Evolutionary conservation across 2,888 invertebrate genomes (phyloP), one percentile per base, ranked within the genome.

Genomic region (Drosophila differens): DNA sequence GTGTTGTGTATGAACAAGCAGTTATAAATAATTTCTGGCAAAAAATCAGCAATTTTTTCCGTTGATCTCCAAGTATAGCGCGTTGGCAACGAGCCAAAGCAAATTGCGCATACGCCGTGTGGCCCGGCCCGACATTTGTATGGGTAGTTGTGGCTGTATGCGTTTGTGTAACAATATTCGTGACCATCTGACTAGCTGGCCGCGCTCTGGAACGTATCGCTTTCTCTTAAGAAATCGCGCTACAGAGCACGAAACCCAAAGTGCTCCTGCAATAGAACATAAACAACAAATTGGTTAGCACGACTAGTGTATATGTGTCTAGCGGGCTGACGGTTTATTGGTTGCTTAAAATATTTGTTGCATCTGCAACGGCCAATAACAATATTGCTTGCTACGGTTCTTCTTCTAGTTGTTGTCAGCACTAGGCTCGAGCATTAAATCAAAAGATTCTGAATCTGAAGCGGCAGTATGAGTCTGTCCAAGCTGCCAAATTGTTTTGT

Each of bases 51-150:
- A 89, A 90, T 91, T 91, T 93, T 92, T 92, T 83, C 92, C 92
- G 93, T 92, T 93, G 93, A 96, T 96, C 96, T 95, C 96, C 97
- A 96, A 97, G 96, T 97, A 96, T 97, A 97, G 97, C 95, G 95
- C 95, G 95, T 96, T 97, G 97, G 97, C 96, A 93, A 79, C 85
- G 75, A 94, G 96, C 97, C 97, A 97, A 95, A 41, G 65, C 83
- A 81, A 83, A 86, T 82, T 85, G 91, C 90, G 91, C 90, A 82
- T 83, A 89, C 94, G 94, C 94, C 92, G 93, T 90, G 92, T 81
- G 90, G 90, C 91, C 89, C 92, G 89, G 77, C 83, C 89, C 75
- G 70, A 81, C 72, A 82, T 85, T 83, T 81, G 72, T 82, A 64
- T 79, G 53, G 4, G 57, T 58, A 30, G 49, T 16, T 62, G 41